phyloP scores from a whole-genome alignment of 2,113 vertebrate species.

The Elgaria multicarinata region DNA sequence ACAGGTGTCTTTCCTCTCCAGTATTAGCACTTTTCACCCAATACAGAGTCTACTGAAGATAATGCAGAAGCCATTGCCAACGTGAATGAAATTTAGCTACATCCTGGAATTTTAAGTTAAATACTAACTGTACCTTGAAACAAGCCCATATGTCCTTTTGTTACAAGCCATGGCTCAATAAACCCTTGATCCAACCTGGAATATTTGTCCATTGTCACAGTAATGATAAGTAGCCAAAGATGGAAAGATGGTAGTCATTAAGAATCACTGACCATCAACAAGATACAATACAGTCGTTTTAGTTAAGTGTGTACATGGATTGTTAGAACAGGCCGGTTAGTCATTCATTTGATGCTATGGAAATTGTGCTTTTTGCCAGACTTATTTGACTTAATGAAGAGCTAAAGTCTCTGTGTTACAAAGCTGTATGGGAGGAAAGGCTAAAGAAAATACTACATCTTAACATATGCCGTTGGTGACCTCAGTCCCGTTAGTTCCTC shows the following conservation, averaged over 20 bases:
- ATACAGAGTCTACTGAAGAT: background rate
- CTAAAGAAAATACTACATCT: background rate
- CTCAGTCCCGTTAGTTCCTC: constrained; percentile 10
- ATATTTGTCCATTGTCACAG: background rate
- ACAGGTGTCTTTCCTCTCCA: background rate
- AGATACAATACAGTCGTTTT: background rate
- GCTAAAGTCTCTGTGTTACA: background rate
- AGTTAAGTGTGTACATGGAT: background rate
- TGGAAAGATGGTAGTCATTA: background rate
- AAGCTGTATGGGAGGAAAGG: background rate
- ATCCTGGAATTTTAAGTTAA: background rate
- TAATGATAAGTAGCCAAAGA: constrained; percentile 9
- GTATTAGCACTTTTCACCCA: background rate
- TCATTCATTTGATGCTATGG: background rate
- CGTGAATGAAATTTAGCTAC: background rate
- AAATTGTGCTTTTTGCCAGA: constrained; percentile 14
- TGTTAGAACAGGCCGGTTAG: background rate
- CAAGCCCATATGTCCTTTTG: background rate
- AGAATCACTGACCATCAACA: constrained; percentile 23
- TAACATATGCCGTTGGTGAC: background rate
- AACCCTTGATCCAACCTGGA: background rate
- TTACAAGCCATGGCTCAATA: background rate
- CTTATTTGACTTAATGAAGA: background rate
- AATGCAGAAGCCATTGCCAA: background rate
- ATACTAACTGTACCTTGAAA: background rate